Percentiles rank a stretch among this genome's conserved stretches.
Evolutionary conservation across 2,113 vertebrate species (phyloP).

Genomic region (Halichoeres trimaculatus): DNA sequence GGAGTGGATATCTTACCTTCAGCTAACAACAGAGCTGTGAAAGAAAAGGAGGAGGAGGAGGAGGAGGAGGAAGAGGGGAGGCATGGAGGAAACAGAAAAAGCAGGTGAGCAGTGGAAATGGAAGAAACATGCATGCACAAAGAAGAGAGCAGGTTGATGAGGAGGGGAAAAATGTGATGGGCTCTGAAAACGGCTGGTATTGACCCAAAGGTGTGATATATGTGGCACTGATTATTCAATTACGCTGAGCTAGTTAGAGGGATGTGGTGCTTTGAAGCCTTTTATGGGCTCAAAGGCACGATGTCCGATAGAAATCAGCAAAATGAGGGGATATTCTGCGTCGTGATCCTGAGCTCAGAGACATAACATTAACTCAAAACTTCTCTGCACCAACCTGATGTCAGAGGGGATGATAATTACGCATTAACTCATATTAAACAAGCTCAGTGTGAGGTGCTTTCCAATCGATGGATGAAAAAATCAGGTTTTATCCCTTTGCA

Average conservation of each 20-base stretch:
- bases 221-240: slow-evolving; percentile 20
- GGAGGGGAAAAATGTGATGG: slow-evolving; percentile 43
- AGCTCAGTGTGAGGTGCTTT: neutral
- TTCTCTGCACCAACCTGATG: slow-evolving; percentile 19
- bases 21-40: slow-evolving; percentile 77
- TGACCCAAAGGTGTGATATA: slow-evolving; percentile 43
- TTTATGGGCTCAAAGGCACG: slow-evolving; percentile 10
- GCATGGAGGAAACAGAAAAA: slow-evolving; percentile 42
- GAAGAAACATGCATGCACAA: slow-evolving; percentile 15
- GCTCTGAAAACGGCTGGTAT: slow-evolving; percentile 24
- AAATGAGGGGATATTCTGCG: slow-evolving; percentile 1
- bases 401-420: slow-evolving; percentile 24
- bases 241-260: slow-evolving; percentile 6
- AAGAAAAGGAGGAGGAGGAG: slow-evolving; percentile 17
- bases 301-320: slow-evolving; percentile 26
- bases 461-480: neutral
- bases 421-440: slow-evolving; percentile 26
- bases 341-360: slow-evolving; percentile 1
- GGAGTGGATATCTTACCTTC: slow-evolving; percentile 66
- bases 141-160: slow-evolving; percentile 18
- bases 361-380: slow-evolving; percentile 9
- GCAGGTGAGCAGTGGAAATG: slow-evolving; percentile 41
- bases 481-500: no score
- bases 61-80: slow-evolving; percentile 4
- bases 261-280: slow-evolving; percentile 24